phyloP scores from a whole-genome alignment of 2,888 invertebrate species.

The Escarpia spicata region DNA sequence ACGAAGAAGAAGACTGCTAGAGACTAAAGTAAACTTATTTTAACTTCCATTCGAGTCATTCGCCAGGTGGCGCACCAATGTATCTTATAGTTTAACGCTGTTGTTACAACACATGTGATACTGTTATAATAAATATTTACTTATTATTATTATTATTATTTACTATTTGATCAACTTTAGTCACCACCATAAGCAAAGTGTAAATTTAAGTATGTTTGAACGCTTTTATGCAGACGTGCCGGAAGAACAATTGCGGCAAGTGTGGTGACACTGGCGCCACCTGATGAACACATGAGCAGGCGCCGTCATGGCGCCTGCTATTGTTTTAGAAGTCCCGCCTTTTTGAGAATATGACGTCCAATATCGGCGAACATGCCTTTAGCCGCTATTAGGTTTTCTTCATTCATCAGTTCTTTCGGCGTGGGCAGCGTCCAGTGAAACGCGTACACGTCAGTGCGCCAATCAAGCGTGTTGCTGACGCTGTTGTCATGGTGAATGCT shows the following conservation, averaged over 20 bases:
- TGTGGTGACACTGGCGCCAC: neutral
- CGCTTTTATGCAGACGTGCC: neutral
- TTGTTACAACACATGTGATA: neutral
- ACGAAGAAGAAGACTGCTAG: no score
- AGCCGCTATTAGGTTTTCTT: constrained; percentile 40
- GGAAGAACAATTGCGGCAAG: neutral
- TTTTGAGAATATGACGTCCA: constrained; percentile 50
- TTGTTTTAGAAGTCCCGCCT: constrained; percentile 37
- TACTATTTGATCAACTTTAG: no score
- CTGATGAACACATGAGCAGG: neutral
- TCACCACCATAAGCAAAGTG: no score
- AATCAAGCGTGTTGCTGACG: constrained; percentile 47
- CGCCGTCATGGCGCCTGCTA: neutral
- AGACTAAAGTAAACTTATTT: no score
- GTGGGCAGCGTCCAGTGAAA: constrained; percentile 61
- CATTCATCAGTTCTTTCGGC: constrained; percentile 51
- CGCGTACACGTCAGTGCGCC: constrained; percentile 55
- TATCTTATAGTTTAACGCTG: neutral
- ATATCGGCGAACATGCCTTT: constrained; percentile 57
- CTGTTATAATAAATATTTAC: no score
- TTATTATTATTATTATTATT: no score
- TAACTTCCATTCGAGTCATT: neutral
- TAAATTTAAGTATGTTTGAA: no score
- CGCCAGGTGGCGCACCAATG: neutral
- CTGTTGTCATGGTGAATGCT: constrained; percentile 47